phyloP scores from a whole-genome alignment of 2,888 invertebrate species.

The Unio pictorum region DNA sequence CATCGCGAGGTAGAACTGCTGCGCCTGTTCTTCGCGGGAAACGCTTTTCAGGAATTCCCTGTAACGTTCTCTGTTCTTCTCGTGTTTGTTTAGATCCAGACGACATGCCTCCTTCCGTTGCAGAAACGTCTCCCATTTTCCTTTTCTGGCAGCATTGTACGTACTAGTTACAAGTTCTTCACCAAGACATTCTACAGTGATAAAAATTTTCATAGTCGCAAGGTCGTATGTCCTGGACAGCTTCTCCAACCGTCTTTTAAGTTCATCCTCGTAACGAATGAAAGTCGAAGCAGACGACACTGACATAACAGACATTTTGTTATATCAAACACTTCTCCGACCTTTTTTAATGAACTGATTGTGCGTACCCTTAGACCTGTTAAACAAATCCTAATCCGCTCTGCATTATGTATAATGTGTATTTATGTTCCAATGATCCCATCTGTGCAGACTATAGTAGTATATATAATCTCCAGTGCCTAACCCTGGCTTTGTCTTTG shows the following conservation, averaged over 20 bases:
- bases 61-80: constrained; percentile 49
- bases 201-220: constrained; percentile 62
- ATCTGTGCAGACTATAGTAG: too few species aligned
- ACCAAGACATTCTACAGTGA: constrained; percentile 55
- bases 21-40: constrained; percentile 52
- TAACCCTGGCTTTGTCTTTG: too few species aligned
- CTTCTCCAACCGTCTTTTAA: constrained; percentile 55
- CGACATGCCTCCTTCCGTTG: constrained; percentile 55
- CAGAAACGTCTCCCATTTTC: constrained; percentile 53
- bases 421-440: too few species aligned
- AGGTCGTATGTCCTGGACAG: constrained; percentile 56
- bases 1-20: constrained; percentile 51
- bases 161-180: constrained; percentile 50
- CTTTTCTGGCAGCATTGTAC: constrained; percentile 38
- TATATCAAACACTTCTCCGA: too few species aligned
- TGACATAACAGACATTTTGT: too few species aligned
- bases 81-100: constrained; percentile 54
- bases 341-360: too few species aligned
- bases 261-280: constrained; percentile 47
- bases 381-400: too few species aligned
- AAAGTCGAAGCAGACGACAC: constrained; percentile 24
- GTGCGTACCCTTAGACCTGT: too few species aligned
- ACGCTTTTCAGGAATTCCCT: constrained; percentile 47
- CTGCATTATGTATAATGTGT: too few species aligned
- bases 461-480: too few species aligned